Percentiles rank a stretch among this genome's conserved stretches.
Conservation (phyloP, 2,888 invertebrate species). For the Halictus ligatus region DNA sequence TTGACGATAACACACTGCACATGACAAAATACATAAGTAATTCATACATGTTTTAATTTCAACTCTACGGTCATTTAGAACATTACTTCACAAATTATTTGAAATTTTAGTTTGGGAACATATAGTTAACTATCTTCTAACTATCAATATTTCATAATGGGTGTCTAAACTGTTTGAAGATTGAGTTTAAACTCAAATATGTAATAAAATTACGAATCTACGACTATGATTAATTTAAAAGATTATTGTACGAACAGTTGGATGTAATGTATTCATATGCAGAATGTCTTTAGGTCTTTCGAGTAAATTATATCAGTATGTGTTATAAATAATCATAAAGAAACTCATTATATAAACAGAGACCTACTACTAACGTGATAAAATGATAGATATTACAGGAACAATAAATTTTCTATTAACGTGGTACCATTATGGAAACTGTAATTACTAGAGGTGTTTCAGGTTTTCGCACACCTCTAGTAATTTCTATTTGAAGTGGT, state of each 20-base stretch:
- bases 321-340: neutral
- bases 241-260: neutral
- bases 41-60: neutral
- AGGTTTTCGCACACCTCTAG: neutral
- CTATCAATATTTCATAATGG: neutral
- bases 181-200: neutral
- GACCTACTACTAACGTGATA: neutral
- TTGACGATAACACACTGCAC: constrained; percentile 7
- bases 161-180: neutral
- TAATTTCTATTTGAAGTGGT: neutral
- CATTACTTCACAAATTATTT: neutral
- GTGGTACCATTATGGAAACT: neutral
- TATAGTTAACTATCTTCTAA: neutral
- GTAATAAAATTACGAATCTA: neutral
- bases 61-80: neutral
- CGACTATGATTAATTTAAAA: neutral
- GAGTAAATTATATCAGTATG: neutral
- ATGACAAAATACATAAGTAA: neutral
- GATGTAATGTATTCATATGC: neutral
- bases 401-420: neutral
- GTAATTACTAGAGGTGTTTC: neutral
- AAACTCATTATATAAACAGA: neutral
- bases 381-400: neutral
- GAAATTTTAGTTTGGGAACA: neutral
- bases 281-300: neutral